These are phyloP conservation scores for Catalaphyllia jardinei DNA, from an alignment of 64 coral and sea anemone species.

Conservation along the genomic window DNA sequence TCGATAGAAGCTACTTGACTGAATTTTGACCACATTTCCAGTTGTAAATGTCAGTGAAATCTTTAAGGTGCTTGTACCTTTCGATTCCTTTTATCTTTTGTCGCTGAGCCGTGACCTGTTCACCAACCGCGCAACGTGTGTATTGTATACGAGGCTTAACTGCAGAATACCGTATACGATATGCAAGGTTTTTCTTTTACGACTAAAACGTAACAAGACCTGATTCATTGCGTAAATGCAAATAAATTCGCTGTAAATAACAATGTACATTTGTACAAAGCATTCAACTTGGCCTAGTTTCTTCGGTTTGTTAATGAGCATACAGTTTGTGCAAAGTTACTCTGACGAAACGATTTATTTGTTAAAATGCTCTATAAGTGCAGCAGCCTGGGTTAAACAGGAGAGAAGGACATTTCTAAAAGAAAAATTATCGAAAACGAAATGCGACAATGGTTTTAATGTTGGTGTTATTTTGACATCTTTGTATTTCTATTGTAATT, in stretches of 20 bases:
- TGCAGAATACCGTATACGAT: too few species aligned
- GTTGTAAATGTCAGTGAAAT: not conserved
- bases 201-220: not conserved
- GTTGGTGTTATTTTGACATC: not conserved
- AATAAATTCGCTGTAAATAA: not conserved
- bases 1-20: not conserved
- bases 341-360: not conserved
- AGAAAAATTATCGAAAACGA: not conserved
- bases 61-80: not conserved
- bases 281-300: not conserved
- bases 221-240: not conserved
- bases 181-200: not conserved
- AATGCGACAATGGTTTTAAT: not conserved
- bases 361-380: not conserved
- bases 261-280: not conserved
- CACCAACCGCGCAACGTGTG: not conserved
- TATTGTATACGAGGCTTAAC: not conserved
- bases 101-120: not conserved
- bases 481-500: slow-evolving; percentile 13
- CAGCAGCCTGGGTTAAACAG: not conserved
- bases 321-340: not conserved
- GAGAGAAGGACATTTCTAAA: not conserved
- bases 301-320: not conserved
- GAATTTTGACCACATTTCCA: not conserved
- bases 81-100: not conserved